These are phyloP conservation scores for Sclerurus mexicanus DNA, from an alignment of 2,113 vertebrate species.

Conservation along the genomic window DNA sequence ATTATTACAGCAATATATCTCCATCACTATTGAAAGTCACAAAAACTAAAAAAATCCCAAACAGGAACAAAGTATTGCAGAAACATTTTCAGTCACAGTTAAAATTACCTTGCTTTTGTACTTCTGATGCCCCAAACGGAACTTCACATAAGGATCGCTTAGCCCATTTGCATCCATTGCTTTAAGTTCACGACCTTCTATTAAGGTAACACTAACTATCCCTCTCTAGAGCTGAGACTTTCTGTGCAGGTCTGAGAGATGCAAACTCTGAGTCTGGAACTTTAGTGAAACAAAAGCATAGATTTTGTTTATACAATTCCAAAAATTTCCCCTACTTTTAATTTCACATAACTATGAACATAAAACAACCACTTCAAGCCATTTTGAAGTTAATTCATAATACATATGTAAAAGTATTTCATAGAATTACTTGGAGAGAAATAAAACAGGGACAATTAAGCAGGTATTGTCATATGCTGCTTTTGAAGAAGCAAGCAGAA, in stretches of 20 bases:
- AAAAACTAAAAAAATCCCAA: not conserved
- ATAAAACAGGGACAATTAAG: not conserved
- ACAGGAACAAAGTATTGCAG: not conserved
- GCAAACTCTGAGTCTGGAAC: constrained; percentile 90
- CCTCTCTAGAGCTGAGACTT: constrained; percentile 95
- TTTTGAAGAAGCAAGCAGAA: not conserved
- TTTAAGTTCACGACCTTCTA: constrained; percentile 88
- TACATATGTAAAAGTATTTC: not conserved
- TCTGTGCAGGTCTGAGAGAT: constrained; percentile 89
- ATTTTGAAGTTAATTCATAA: not conserved
- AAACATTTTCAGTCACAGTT: fast-evolving
- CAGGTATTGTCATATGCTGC: not conserved
- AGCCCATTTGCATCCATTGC: constrained; percentile 92
- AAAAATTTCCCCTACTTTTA: not conserved
- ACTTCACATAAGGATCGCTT: constrained; percentile 96
- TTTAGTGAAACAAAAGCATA: constrained; percentile 2
- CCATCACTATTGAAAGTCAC: not conserved
- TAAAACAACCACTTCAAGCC: not conserved
- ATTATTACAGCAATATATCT: not conserved
- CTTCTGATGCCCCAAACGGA: constrained; percentile 92
- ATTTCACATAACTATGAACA: not conserved
- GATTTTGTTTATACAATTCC: not conserved
- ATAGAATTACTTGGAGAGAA: not conserved
- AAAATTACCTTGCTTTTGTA: constrained; percentile 95
- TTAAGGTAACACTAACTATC: constrained; percentile 92